Base-by-base conservation (phyloP, 2,888 invertebrate species). In the Pyrrhia umbra region DNA sequence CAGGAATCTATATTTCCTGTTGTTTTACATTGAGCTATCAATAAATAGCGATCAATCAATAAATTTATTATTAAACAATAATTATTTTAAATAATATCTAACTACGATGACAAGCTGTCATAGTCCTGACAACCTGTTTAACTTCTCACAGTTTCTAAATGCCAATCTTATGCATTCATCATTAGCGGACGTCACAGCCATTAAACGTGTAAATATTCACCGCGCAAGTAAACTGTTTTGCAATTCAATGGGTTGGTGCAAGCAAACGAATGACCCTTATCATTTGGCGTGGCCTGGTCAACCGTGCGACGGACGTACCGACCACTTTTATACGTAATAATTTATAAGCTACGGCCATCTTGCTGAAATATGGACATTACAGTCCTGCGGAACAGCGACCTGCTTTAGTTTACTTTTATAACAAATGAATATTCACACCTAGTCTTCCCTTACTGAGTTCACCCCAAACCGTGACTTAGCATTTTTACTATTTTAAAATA, bases 151-250 rank as follows among this genome's bases (percentile, higher is more conserved):
- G 78, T 67, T 79, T 79, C 79, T 87, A 90, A 89, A 90, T 88
- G 87, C 83, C 90, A 90, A 85, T 85, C 82, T 79, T 84, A 81
- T 84, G 81, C 84, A 83, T 84, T 85, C 85, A 80, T 88, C 84
- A 88, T 87, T 85, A 88, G 78, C 70, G 80, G 79, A 84, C 85
- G 88, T 90, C 85, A 87, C 86, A 89, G 85, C 85, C 88, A 89
- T 89, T 91, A 86, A 81, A 84, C 84, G 85, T 86, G 88, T 92
- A 91, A 92, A 92, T 92, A 92, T 92, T 91, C 91, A 91, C 88
- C 85, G 85, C 78, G 82, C 86, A 80, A 84, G 84, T 88, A 85
- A 87, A 86, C 86, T 87, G 84, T 79, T 92, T 90, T 90, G 90
- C 91, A 92, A 91, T 92, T 91, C 92, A 92, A 92, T 92, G 86